Evolutionary conservation across 35 echinoderm and acorn worm genomes (phyloP), one percentile per base, ranked within the genome.

Genomic region (Heliocidaris tuberculata): DNA sequence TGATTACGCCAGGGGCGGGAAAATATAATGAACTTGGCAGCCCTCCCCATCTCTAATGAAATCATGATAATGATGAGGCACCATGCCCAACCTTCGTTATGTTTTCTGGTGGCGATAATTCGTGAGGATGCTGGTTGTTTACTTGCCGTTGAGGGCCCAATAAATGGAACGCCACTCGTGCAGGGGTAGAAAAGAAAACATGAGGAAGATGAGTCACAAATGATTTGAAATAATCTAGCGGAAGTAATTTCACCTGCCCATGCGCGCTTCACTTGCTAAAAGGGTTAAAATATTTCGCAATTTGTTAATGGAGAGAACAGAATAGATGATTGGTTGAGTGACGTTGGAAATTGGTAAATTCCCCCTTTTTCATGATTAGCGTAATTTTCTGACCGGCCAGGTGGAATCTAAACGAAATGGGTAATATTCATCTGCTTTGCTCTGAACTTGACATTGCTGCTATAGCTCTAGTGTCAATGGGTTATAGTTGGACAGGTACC

Each of bases 221-320:
- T 89, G 87, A 89, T 89, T 89, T 89, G 31, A 89, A 89, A 89
- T 89, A 47, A 89, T 89, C 9, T n/a, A 48, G 29, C 87, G 87
- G 87, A 89, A 89, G 87, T 89, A 89, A 89, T 89, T n/a, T 47
- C 87, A 89, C 87, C 87, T 89, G 87, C 87, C 87, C 87, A 78
- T 78, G 65, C 65, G 65, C 65, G 65, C 65, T 78, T 78, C 65
- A 78, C 65, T 78, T 78, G 65, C 65, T 78, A 78, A 78, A 78
- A 78, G 65, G 65, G 65, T 78, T 78, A 78, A 78, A 24, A 78
- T 78, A 78, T 78, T 78, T 78, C 21, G 65, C 65, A 78, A 78
- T 78, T 78, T 78, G 65, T 78, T 78, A 78, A 78, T 78, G 65
- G 65, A 24, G 65, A 78, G 27, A 78, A 78, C 52, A 78, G 65